Percentiles rank a stretch among this genome's conserved stretches.
These are phyloP conservation scores for Stramonita haemastoma DNA, from an alignment of 2,888 invertebrate genomes.

Conservation along the genomic window DNA sequence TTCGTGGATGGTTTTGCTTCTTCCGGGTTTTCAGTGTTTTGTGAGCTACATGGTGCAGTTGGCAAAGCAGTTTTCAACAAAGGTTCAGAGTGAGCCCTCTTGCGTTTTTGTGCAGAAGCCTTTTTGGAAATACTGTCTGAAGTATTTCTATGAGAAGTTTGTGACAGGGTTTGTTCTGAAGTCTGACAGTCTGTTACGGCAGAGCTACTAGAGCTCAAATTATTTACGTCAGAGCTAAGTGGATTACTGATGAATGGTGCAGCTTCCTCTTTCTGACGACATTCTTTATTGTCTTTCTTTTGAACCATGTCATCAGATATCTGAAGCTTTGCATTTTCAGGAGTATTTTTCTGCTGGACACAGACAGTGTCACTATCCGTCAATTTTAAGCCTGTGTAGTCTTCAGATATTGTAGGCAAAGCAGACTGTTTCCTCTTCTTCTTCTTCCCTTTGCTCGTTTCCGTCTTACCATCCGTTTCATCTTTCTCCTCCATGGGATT, in stretches of 20 bases:
- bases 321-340: background rate
- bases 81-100: background rate
- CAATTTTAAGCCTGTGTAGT: background rate
- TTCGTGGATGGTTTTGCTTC: background rate
- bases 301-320: background rate
- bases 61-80: background rate
- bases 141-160: background rate
- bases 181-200: background rate
- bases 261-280: background rate
- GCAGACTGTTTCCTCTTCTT: background rate
- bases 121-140: background rate
- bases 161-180: background rate
- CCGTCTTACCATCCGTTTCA: background rate
- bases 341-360: background rate
- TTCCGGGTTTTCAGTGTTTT: background rate
- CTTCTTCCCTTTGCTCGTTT: background rate
- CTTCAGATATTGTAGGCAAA: background rate
- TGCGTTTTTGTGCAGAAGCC: background rate
- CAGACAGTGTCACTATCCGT: background rate
- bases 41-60: background rate
- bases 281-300: background rate
- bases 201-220: background rate
- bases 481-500: background rate
- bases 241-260: background rate
- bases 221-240: background rate